A percentile compares a stretch with the other conserved stretches of the same genome.
phyloP scores from a whole-genome alignment of 2,888 invertebrate genomes.

The Flabesymbios commensalis region DNA sequence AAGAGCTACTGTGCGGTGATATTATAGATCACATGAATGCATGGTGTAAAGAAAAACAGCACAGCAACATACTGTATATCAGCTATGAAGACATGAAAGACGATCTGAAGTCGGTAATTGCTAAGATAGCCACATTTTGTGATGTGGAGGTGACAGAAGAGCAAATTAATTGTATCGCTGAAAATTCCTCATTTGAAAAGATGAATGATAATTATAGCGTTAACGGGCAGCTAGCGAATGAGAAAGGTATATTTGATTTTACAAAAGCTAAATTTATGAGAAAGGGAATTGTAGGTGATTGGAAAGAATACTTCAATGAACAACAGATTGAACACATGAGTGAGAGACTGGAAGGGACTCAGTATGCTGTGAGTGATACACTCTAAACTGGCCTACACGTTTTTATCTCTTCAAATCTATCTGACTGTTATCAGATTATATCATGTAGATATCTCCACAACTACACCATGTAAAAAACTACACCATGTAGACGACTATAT shows the following conservation, averaged over 20 bases:
- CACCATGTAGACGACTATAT: too few relatives aligned
- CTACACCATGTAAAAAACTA: too few relatives aligned
- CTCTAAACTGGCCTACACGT: too few relatives aligned
- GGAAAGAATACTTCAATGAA: constrained; percentile 13
- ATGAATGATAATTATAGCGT: constrained; percentile 11
- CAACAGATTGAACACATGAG: constrained; percentile 5
- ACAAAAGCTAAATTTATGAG: constrained; percentile 3
- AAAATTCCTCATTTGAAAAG: constrained; percentile 2
- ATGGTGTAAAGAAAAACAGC: constrained; percentile 10
- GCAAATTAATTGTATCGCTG: constrained; percentile 6
- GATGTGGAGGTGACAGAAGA: constrained; percentile 6
- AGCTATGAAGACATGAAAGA: constrained; percentile 23
- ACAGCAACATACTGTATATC: constrained; percentile 2
- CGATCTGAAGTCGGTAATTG: constrained; percentile 4
- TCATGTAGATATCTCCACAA: too few relatives aligned
- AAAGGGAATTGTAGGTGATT: constrained; percentile 12
- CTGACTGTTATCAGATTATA: too few relatives aligned
- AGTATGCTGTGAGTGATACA: too few relatives aligned
- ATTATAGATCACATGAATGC: constrained; percentile 4
- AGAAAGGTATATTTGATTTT: too few relatives aligned
- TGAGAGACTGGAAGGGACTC: neutral
- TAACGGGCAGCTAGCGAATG: too few relatives aligned
- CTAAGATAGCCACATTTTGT: constrained; percentile 15
- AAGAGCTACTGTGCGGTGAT: constrained; percentile 10
- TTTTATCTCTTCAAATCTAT: too few relatives aligned